Conservation (phyloP, 2,797 vertebrate species). For the Phylloscopus collybita region DNA sequence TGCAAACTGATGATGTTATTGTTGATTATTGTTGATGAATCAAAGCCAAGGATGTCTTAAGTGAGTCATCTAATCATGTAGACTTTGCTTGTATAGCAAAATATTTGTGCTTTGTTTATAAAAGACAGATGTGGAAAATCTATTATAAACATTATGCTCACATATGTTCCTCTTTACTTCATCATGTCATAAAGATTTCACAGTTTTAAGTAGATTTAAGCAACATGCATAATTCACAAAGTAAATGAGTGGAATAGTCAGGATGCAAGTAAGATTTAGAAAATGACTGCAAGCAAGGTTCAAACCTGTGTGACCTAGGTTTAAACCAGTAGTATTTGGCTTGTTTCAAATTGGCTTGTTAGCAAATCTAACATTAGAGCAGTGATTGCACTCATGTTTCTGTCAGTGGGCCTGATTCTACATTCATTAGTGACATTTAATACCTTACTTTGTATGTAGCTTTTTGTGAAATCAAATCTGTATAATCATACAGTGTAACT, state of each 20-base stretch:
- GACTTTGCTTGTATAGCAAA: not conserved
- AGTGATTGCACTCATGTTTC: not conserved
- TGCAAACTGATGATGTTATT: not conserved
- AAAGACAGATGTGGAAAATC: not conserved
- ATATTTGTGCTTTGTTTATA: not conserved
- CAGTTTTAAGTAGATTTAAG: not conserved
- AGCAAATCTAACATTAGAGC: not conserved
- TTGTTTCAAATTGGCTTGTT: not conserved
- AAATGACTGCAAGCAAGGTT: not conserved
- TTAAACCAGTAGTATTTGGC: not conserved
- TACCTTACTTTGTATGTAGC: not conserved
- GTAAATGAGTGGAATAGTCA: not conserved
- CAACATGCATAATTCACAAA: not conserved
- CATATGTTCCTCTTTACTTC: not conserved
- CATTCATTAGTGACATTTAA: not conserved
- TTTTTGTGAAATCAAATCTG: not conserved
- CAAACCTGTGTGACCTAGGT: not conserved
- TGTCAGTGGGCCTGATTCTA: not conserved
- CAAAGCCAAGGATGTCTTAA: not conserved
- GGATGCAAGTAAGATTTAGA: not conserved
- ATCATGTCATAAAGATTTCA: not conserved
- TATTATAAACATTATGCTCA: not conserved
- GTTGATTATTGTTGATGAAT: not conserved
- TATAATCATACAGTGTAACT: not conserved
- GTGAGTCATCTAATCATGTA: not conserved